Evolutionary conservation across 2,888 invertebrate species (phyloP), one percentile per base, ranked within the genome.

Genomic region (Amphimallon solstitiale): DNA sequence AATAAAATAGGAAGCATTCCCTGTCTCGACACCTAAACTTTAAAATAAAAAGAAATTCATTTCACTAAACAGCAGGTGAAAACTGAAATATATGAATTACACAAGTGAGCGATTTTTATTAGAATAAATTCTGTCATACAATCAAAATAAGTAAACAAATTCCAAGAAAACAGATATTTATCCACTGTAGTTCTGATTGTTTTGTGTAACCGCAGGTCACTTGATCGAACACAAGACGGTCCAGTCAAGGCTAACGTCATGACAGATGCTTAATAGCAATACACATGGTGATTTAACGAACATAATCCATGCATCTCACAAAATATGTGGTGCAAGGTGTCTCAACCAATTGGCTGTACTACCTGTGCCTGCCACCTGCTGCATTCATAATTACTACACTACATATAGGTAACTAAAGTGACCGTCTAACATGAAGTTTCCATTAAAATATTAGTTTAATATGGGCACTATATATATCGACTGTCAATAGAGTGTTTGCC

Each of bases 311-410:
- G 68, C 63, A 75, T 75, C 75, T 74, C 74, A 72, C 72, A 72
- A 71, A 68, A 70, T 65, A 66, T 63, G 49, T 60, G 59, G 72
- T 73, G 77, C 77, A 78, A 77, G 77, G 77, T 77, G 77, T 75
- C 72, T 71, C 68, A 65, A 65, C 60, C 52, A 65, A 59, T 67
- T 67, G 68, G 70, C 75, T 74, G 75, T 74, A 76, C 78, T 77
- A 73, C 76, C 75, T 61, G 77, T 78, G 77, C 77, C 78, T 78
- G 29, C 56, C 56, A 59, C 56, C 56, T 59, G 78, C 76, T 73
- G 71, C 69, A 71, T 71, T 69, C 68, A 68, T 77, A 77, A 78
- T 78, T 77, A 75, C 72, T 67, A 71, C 66, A 29, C n/a, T n/a
- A n/a, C n/a, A n/a, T n/a, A n/a, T n/a, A n/a, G n/a, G n/a, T n/a